A percentile compares a stretch with the other conserved stretches of the same genome.
Evolutionary conservation across 2,797 vertebrate species (phyloP).

Genomic region (Loriculus beryllinus): DNA sequence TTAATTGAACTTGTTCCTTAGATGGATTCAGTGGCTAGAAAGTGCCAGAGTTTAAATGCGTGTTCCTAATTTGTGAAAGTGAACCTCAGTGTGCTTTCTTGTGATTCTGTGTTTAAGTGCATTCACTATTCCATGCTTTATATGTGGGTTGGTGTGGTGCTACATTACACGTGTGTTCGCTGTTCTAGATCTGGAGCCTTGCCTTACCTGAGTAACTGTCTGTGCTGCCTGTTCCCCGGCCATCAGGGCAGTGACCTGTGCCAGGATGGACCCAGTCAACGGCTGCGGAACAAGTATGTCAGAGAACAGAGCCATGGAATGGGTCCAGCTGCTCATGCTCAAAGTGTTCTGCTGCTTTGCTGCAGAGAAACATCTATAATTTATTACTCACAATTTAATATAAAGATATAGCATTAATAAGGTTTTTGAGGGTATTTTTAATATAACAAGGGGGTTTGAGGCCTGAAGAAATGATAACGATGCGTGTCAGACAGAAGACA

Average conservation of each 20-base stretch:
- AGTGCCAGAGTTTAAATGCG: neutral
- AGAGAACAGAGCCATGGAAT: neutral
- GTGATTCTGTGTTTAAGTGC: neutral
- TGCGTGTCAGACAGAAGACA: neutral
- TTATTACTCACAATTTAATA: neutral
- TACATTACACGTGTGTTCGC: rapidly evolving
- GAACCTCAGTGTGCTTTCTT: too few species aligned
- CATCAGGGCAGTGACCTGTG: neutral
- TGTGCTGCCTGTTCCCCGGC: neutral
- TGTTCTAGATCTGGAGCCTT: neutral
- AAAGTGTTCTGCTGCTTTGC: neutral
- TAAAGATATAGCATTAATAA: neutral
- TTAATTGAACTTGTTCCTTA: neutral
- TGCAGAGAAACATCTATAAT: neutral
- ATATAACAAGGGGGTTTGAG: neutral
- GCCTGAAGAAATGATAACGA: neutral
- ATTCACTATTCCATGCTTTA: neutral
- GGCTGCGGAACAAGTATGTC: neutral
- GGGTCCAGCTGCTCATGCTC: neutral
- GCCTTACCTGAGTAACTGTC: neutral
- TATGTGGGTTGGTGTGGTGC: rapidly evolving
- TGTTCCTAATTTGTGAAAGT: neutral
- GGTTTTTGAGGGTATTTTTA: neutral
- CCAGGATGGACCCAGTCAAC: neutral
- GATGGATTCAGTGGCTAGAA: neutral